phyloP scores from a whole-genome alignment of 2,888 invertebrate species.

The Leptopilina drosophilae region DNA sequence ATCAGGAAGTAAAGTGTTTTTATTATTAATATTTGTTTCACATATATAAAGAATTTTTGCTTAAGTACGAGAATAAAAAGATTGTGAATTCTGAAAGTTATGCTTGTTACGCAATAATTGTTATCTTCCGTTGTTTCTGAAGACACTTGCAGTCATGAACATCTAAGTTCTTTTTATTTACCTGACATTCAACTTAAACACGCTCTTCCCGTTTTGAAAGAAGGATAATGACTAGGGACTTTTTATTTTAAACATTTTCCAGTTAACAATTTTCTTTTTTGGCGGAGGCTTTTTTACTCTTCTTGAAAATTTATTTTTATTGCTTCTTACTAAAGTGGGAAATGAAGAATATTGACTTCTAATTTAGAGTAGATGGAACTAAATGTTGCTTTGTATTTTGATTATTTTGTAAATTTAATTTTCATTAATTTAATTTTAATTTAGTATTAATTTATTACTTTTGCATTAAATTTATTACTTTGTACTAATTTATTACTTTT shows the following conservation, averaged over 20 bases:
- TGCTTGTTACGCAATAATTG: constrained; percentile 20
- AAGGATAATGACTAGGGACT: background rate
- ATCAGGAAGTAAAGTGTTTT: background rate
- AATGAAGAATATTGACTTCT: no score
- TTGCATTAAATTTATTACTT: no score
- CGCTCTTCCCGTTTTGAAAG: background rate
- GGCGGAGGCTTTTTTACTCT: no score
- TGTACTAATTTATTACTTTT: no score
- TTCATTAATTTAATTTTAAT: no score
- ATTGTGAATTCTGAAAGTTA: background rate
- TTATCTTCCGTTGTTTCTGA: constrained; percentile 23
- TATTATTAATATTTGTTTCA: background rate
- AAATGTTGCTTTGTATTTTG: no score
- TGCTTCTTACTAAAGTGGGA: no score
- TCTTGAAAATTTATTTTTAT: no score
- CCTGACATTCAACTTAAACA: constrained; percentile 8
- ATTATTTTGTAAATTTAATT: no score
- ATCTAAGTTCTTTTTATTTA: background rate
- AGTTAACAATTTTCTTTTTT: background rate
- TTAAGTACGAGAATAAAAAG: background rate
- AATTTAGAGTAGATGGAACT: no score
- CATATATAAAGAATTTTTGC: background rate
- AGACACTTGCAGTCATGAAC: constrained; percentile 15
- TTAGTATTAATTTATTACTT: no score
- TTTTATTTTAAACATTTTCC: background rate